phyloP scores from a whole-genome alignment of 2,113 vertebrate genomes.

The Lontra canadensis region DNA sequence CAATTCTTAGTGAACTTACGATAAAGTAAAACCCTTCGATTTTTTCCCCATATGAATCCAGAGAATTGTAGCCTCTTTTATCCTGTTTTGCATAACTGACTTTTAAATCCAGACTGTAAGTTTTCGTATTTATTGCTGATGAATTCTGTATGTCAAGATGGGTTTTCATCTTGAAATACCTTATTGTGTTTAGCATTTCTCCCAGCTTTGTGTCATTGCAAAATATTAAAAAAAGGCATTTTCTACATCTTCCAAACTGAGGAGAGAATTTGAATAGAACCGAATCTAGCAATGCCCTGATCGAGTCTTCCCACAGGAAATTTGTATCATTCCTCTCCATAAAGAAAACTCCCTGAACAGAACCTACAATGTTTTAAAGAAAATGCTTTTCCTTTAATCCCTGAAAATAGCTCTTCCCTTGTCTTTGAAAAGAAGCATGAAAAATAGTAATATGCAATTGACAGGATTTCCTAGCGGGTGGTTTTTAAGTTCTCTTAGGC shows the following conservation, averaged over 20 bases:
- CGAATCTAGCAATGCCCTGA: not conserved
- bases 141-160: not conserved
- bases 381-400: slow-evolving; percentile 2
- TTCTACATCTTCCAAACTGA: not conserved
- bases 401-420: not conserved
- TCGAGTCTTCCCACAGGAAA: not conserved
- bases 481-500: not conserved
- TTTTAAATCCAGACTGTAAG: slow-evolving; percentile 1
- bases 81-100: not conserved
- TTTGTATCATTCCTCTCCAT: not conserved
- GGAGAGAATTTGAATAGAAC: not conserved
- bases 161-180: not conserved
- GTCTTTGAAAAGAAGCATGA: not conserved
- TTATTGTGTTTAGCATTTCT: not conserved
- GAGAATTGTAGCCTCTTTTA: not conserved
- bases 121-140: not conserved
- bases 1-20: not conserved
- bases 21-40: not conserved
- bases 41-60: slow-evolving; percentile 11
- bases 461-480: not conserved
- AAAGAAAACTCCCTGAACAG: slow-evolving; percentile 35
- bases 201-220: not conserved
- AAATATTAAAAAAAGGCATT: not conserved
- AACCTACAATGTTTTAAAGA: not conserved
- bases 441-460: slow-evolving; percentile 24